A percentile compares a stretch with the other conserved stretches of the same genome.
Evolutionary conservation across 2,797 vertebrate genomes (phyloP).

Genomic region (Miichthys miiuy): DNA sequence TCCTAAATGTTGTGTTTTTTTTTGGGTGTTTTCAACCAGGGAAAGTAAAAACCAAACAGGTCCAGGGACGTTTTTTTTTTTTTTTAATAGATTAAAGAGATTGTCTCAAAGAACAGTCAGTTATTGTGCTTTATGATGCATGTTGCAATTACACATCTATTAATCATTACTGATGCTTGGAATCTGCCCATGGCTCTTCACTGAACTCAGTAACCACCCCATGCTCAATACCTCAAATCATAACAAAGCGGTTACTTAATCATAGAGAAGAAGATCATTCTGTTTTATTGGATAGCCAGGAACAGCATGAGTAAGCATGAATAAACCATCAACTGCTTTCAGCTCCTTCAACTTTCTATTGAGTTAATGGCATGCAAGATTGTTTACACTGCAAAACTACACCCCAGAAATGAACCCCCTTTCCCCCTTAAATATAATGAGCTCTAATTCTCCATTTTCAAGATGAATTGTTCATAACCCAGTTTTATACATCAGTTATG

Average conservation of each 20-base stretch:
- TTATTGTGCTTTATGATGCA: background rate
- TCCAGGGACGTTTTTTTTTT: background rate
- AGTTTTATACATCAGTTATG: constrained; percentile 21
- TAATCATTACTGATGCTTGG: background rate
- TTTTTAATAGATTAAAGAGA: background rate
- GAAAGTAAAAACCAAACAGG: background rate
- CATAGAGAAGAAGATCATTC: background rate
- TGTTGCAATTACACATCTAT: background rate
- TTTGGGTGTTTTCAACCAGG: background rate
- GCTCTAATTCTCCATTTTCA: constrained; percentile 22
- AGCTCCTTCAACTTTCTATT: background rate
- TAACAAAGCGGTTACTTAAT: background rate
- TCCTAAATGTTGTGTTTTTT: background rate
- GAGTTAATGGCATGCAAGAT: background rate
- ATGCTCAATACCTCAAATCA: background rate
- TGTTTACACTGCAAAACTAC: background rate
- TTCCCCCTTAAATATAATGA: constrained; percentile 18
- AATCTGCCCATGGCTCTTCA: background rate
- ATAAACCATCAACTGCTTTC: background rate
- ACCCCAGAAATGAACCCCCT: constrained; percentile 3
- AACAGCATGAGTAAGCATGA: background rate
- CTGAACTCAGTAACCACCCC: background rate
- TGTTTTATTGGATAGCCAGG: background rate
- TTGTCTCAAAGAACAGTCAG: background rate
- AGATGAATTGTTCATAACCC: constrained; percentile 26